Evolutionary conservation across 2,113 vertebrate genomes (phyloP), one percentile per base, ranked within the genome.

Genomic region (Oncorhynchus masou): DNA sequence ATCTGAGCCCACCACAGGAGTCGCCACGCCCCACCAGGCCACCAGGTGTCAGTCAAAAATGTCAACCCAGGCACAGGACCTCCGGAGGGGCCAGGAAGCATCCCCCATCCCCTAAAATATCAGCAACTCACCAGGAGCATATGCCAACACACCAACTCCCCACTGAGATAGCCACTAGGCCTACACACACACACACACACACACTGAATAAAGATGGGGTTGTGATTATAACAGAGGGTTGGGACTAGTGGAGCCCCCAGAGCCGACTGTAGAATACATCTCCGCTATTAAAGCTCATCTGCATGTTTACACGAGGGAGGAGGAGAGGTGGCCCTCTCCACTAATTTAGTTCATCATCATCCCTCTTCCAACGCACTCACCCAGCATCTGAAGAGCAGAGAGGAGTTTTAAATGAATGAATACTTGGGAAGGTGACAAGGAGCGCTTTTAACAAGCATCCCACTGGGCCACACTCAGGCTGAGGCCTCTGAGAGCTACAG

Each of bases 1-100:
- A 60, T 20, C 16, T 60, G 19, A 20, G n/a, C 68, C 67, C 78
- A 67, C 76, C 84, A 65, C 68, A 45, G 77, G 80, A 76, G 69
- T 31, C 75, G 64, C 74, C 78, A 81, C 83, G 77, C 84, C 89
- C 84, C 74, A 74, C 81, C 67, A 85, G 75, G 84, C 82, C 87
- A 87, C 86, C 87, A 90, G 90, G 87, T 90, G 89, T 89, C 86
- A 68, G 7, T 82, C 84, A 87, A 86, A 90, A 91, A 90, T 90
- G 89, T 90, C 90, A 91, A 83, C 83, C 68, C 74, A 77, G 87
- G 77, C 89, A 90, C 85, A 88, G 85, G 84, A 87, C 83, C 71
- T 78, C 1, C 79, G 88, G 88, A 86, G 89, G 72, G 84, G 75
- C 72, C 73, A 78, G 79, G 60, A 75, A 84, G 66, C 12, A 87